A percentile compares a stretch with the other conserved stretches of the same genome.
These are phyloP conservation scores for Morinoia aosen DNA, from an alignment of 2,888 invertebrate species.

Conservation along the genomic window DNA sequence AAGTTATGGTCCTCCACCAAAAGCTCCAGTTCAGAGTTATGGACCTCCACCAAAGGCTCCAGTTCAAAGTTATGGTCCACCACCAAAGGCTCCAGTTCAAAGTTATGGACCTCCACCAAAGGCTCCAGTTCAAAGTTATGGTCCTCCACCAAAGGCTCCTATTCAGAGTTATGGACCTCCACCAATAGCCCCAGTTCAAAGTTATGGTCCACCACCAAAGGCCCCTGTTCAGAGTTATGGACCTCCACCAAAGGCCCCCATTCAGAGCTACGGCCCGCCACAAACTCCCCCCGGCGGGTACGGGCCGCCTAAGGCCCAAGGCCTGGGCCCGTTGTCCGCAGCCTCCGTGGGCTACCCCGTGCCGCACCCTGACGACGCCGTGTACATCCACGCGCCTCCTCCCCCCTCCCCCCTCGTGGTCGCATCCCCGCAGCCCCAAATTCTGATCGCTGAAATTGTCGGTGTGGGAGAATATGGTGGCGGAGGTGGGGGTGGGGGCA, in stretches of 20 bases:
- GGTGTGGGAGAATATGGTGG: constrained; percentile 56
- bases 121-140: constrained; percentile 42
- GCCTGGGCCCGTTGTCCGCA: constrained; percentile 53
- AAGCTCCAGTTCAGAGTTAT: constrained; percentile 55
- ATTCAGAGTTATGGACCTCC: constrained; percentile 46
- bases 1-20: constrained; percentile 59
- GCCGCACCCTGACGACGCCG: constrained; percentile 68
- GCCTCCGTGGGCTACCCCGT: constrained; percentile 68
- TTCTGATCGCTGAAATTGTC: constrained; percentile 42
- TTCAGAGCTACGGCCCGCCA: constrained; percentile 53
- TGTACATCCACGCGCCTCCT: constrained; percentile 68
- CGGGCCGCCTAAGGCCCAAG: constrained; percentile 40
- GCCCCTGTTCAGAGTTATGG: constrained; percentile 41
- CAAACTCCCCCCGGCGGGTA: constrained; percentile 41
- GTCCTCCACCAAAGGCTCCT: constrained; percentile 25
- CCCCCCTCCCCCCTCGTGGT: constrained; percentile 67
- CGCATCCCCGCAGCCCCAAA: constrained; percentile 56
- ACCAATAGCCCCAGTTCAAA: constrained; percentile 50
- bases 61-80: constrained; percentile 58
- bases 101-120: constrained; percentile 58
- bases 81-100: constrained; percentile 54
- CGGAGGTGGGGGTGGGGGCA: constrained; percentile 54
- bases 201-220: constrained; percentile 59
- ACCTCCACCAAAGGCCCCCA: constrained; percentile 40
- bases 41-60: constrained; percentile 59